A percentile compares a stretch with the other conserved stretches of the same genome.
Conservation (phyloP, 1,140 invertebrate genomes). For the Drosophila nannoptera region DNA sequence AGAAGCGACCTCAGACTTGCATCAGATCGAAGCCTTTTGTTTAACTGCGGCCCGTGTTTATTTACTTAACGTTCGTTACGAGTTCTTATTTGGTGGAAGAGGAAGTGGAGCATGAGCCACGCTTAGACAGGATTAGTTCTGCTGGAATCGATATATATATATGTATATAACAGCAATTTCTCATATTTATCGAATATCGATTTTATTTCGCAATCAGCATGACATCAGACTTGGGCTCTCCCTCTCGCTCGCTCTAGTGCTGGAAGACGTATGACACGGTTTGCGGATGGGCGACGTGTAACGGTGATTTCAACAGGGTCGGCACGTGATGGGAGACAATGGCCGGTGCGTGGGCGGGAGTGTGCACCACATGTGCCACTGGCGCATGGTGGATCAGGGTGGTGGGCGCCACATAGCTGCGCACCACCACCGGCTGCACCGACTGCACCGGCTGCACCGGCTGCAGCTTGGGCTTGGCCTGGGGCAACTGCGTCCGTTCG, state of each 20-base stretch:
- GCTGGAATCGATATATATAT: too few relatives aligned
- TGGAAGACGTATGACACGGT: slow-evolving; percentile 67
- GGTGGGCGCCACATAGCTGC: slow-evolving; percentile 49
- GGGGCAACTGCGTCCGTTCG: slow-evolving; percentile 34
- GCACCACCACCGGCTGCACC: slow-evolving; percentile 39
- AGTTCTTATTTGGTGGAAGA: neutral
- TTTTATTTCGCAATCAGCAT: slow-evolving; percentile 17
- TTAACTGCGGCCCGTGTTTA: slow-evolving; percentile 1
- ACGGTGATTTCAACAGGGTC: slow-evolving; percentile 48
- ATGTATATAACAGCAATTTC: too few relatives aligned
- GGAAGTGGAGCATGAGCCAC: too few relatives aligned
- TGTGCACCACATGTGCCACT: slow-evolving; percentile 62
- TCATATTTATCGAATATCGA: neutral
- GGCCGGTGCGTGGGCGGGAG: slow-evolving; percentile 40
- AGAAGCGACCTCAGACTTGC: slow-evolving; percentile 14
- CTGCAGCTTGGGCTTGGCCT: slow-evolving; percentile 27
- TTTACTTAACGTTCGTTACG: slow-evolving; percentile 9
- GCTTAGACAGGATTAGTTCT: neutral
- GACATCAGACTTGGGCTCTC: slow-evolving; percentile 23
- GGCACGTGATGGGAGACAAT: slow-evolving; percentile 60
- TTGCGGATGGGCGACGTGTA: slow-evolving; percentile 55
- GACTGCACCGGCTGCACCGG: slow-evolving; percentile 31
- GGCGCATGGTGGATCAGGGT: slow-evolving; percentile 66
- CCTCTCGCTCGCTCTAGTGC: slow-evolving; percentile 13
- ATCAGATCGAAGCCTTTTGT: slow-evolving; percentile 1